phyloP scores from a whole-genome alignment of 2,888 invertebrate species.

The Invenusta paracnida region DNA sequence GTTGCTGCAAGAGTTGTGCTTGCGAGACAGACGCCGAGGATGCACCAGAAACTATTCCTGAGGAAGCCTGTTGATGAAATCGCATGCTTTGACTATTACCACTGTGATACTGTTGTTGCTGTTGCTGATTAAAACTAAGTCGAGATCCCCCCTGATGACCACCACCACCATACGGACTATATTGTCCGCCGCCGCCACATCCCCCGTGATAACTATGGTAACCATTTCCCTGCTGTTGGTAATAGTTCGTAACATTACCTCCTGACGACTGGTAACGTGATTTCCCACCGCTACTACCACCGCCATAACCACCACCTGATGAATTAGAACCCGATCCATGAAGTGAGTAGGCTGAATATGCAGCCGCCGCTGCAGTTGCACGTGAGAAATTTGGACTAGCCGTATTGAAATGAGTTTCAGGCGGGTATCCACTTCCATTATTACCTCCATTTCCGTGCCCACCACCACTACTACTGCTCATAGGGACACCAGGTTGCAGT shows the following conservation, averaged over 20 bases:
- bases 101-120: background rate
- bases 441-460: background rate
- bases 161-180: background rate
- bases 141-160: background rate
- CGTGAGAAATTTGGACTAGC: background rate
- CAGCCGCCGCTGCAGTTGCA: background rate
- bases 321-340: background rate
- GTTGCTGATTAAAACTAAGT: background rate
- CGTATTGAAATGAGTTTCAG: background rate
- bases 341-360: background rate
- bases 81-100: background rate
- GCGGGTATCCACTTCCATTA: too few species aligned
- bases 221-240: too few species aligned
- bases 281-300: too few species aligned
- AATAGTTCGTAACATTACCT: too few species aligned
- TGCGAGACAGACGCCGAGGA: background rate
- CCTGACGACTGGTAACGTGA: background rate
- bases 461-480: background rate
- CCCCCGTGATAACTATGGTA: too few species aligned
- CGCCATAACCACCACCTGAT: background rate
- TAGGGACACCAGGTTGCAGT: background rate
- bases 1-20: background rate
- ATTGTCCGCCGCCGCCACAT: too few species aligned
- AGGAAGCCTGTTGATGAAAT: slow-evolving; percentile 5
- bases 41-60: background rate